These are phyloP conservation scores for Ispidina lecontei DNA, from an alignment of 2,797 vertebrate species.

Conservation along the genomic window DNA sequence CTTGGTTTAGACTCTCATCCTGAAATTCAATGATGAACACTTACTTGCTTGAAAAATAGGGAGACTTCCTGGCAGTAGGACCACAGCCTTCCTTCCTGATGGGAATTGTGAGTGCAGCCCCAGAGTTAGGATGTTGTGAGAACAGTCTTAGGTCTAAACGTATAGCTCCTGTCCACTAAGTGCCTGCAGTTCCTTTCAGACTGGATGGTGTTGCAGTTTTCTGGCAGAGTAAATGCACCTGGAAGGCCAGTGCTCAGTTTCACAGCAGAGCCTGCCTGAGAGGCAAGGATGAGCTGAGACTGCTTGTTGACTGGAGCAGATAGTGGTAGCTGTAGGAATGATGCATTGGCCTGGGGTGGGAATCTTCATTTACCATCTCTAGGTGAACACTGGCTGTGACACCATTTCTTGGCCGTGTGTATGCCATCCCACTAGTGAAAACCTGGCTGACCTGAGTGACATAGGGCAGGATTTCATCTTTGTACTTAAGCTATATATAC, in stretches of 20 bases:
- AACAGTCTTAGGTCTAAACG: neutral
- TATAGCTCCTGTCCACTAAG: neutral
- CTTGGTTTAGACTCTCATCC: neutral
- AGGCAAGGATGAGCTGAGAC: neutral
- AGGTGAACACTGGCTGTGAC: accelerated
- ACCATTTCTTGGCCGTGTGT: neutral
- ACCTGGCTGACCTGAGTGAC: neutral
- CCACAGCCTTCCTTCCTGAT: neutral
- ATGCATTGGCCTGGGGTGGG: accelerated
- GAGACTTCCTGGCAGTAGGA: neutral
- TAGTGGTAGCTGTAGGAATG: neutral
- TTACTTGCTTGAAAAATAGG: neutral
- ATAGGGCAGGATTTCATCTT: neutral
- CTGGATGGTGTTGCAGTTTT: neutral
- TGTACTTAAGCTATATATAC: neutral
- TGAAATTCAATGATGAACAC: neutral
- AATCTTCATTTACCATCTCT: neutral
- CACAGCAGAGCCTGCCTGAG: neutral
- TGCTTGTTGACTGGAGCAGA: neutral
- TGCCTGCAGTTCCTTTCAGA: neutral
- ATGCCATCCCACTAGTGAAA: neutral
- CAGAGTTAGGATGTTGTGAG: neutral
- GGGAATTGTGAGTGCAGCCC: neutral
- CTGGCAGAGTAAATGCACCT: neutral
- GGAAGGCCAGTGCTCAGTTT: neutral